Base-by-base conservation (phyloP, 2,888 invertebrate genomes). In the Criorhina ranunculi region DNA sequence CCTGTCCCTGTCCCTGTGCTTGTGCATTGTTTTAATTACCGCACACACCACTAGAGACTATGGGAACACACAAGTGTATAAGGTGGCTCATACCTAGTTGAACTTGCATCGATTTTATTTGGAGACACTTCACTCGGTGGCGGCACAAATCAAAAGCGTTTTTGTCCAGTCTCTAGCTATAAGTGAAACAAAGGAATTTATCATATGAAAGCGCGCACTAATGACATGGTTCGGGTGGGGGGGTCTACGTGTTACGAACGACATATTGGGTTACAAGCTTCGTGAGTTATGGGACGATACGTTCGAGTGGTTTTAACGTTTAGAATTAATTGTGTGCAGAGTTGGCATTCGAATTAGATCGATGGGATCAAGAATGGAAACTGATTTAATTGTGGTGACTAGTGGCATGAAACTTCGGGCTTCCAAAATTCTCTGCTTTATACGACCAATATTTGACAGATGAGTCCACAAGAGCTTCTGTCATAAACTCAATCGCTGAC, bases 1-100 rank as follows among this genome's bases (percentile, higher is more conserved):
- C 67, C 64, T 72, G 70, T 37, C n/a, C 24, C 49, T 17, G 24
- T 5, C 24, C 19, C 44, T 17, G 19, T 15, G 17, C 5, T 8
- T 12, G 29, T 53, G 29, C 67, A 51, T 73, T 73, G 57, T 78
- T 69, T 72, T 73, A 69, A 83, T 78, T 67, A 60, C 53, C 53
- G 35, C 40, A 0, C 19, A 9, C 29, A 33, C 24, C 12, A n/a
- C n/a, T n/a, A n/a, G n/a, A 35, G 29, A 24, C 24, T 37, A 51
- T 67, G 79, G 11, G 79, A 73, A 59, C n/a, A 19, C 46, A 35
- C 53, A 55, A 75, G 46, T 53, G 60, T 59, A 40, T 40, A 8
- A 37, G n/a, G 49, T 29, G 53, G 29, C 51, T 33, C 8, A 51
- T 40, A 44, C 42, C 49, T 3, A 7, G 12, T 12, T 9, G n/a